phyloP scores from a whole-genome alignment of 2,797 vertebrate genomes.

The Galaxias olidus region DNA sequence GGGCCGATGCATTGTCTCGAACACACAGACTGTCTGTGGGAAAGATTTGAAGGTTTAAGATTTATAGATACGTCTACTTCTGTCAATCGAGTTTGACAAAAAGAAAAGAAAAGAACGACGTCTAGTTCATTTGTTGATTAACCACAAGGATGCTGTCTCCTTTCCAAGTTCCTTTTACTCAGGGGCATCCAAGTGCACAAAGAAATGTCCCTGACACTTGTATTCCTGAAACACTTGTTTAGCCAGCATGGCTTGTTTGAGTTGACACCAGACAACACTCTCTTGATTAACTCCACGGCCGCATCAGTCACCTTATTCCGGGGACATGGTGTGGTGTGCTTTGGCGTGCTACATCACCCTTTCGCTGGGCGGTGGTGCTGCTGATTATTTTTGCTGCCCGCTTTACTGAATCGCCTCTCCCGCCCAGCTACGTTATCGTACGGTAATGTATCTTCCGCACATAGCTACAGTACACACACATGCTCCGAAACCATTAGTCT shows the following conservation, averaged over 20 bases:
- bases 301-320: not conserved
- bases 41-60: too few relatives aligned
- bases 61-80: too few relatives aligned
- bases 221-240: not conserved
- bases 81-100: too few relatives aligned
- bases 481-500: too few relatives aligned
- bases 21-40: too few relatives aligned
- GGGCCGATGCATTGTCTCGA: too few relatives aligned
- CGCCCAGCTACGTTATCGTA: too few relatives aligned
- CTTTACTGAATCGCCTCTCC: too few relatives aligned
- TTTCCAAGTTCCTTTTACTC: not conserved
- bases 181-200: not conserved
- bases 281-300: not conserved
- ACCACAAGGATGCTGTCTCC: not conserved
- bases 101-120: too few relatives aligned
- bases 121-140: not conserved
- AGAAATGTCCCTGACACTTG: not conserved
- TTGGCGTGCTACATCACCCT: not conserved
- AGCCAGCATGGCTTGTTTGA: conserved; percentile 1
- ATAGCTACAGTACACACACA: too few relatives aligned
- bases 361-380: not conserved
- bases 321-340: not conserved
- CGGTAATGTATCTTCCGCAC: too few relatives aligned
- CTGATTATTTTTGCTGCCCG: too few relatives aligned
- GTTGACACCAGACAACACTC: conserved; percentile 1